These are phyloP conservation scores for Prosopocoilus inquinatus DNA, from an alignment of 2,888 invertebrate genomes.

Conservation along the genomic window DNA sequence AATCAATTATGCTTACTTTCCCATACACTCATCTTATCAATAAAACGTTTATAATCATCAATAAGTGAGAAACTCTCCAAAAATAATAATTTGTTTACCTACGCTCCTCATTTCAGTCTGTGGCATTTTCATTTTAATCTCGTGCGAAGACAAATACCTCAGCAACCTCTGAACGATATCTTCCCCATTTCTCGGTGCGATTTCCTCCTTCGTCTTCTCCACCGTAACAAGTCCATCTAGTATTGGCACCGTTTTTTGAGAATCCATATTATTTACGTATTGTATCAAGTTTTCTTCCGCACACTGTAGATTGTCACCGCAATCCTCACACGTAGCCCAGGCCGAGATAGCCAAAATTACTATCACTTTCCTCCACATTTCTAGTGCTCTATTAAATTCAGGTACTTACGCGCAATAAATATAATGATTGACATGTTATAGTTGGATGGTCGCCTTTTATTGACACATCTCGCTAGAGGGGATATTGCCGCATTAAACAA, in stretches of 20 bases:
- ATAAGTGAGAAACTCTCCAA: background rate
- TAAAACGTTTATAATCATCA: background rate
- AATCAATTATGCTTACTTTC: too few species aligned
- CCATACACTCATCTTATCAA: too few species aligned
- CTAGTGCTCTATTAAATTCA: slow-evolving; percentile 7
- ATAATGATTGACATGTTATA: slow-evolving; percentile 14
- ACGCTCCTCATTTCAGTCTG: slow-evolving; percentile 35
- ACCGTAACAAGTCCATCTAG: slow-evolving; percentile 46
- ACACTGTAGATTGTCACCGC: slow-evolving; percentile 41
- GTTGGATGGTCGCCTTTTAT: slow-evolving; percentile 28
- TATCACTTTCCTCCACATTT: slow-evolving; percentile 28
- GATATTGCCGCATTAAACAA: slow-evolving; percentile 29
- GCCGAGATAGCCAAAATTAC: slow-evolving; percentile 6
- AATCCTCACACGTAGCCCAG: slow-evolving; percentile 23
- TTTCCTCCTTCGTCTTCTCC: slow-evolving; percentile 46
- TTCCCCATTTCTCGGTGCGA: slow-evolving; percentile 40
- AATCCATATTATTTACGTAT: slow-evolving; percentile 52
- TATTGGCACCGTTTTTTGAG: slow-evolving; percentile 46
- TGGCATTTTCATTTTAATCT: slow-evolving; percentile 50
- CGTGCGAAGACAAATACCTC: slow-evolving; percentile 52
- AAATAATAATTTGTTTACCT: slow-evolving; percentile 14
- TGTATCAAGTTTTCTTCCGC: slow-evolving; percentile 50
- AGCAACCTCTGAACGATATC: slow-evolving; percentile 52
- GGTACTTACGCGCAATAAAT: slow-evolving; percentile 13
- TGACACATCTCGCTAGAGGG: slow-evolving; percentile 29